Percentiles rank a stretch among this genome's conserved stretches.
Evolutionary conservation across 2,797 vertebrate genomes (phyloP).

Genomic region (Enteromius unitaeniatus): DNA sequence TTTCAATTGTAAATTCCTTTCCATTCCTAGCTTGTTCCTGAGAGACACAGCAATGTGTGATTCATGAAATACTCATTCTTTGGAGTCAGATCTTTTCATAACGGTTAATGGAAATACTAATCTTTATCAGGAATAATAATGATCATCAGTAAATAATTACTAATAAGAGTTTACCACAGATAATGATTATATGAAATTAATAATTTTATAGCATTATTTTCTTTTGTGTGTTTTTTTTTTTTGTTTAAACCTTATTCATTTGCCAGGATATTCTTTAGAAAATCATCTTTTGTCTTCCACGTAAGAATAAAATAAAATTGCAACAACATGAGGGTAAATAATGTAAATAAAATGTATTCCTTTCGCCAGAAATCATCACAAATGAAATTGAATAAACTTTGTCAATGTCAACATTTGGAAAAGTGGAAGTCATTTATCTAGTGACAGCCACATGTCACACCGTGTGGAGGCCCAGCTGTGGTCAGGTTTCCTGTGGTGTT

Average conservation of each 20-base stretch:
- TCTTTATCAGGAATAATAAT: no score
- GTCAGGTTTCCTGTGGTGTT: constrained; percentile 52
- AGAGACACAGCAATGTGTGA: neutral
- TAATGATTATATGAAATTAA: neutral
- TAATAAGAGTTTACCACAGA: neutral
- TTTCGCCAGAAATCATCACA: neutral
- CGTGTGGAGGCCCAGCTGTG: constrained; percentile 36
- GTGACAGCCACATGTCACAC: neutral
- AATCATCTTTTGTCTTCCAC: neutral
- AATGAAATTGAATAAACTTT: neutral
- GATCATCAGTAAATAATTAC: neutral
- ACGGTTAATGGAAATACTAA: no score
- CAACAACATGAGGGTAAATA: neutral
- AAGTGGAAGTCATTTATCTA: constrained; percentile 19
- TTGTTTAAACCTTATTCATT: neutral
- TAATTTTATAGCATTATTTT: neutral
- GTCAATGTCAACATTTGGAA: constrained; percentile 16
- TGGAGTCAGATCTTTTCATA: neutral
- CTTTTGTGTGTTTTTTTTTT: neutral
- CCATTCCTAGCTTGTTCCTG: neutral
- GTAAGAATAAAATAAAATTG: neutral
- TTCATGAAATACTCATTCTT: neutral
- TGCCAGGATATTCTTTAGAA: neutral
- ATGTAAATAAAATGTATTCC: neutral
- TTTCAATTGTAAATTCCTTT: neutral